Evolutionary conservation across 2,888 invertebrate genomes (phyloP), one percentile per base, ranked within the genome.

Genomic region (Metallyticus violacea): DNA sequence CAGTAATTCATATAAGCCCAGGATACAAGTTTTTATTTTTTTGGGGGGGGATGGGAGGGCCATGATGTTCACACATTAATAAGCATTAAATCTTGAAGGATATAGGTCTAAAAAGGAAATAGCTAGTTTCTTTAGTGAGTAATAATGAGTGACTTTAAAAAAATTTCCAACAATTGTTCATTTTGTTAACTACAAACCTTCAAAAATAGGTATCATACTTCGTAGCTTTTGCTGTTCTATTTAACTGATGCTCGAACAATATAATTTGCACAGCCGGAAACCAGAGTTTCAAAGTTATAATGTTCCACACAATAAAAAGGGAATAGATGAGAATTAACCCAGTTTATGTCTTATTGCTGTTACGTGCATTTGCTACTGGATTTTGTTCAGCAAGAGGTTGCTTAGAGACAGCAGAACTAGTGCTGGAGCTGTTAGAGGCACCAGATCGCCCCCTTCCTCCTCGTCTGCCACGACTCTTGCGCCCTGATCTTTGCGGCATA

Each of bases 391-490:
- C 88, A 7, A 90, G 88, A 7, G 90, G 90, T 77, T 90, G 89
- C 2, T 88, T 84, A 7, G 84, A 40, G 9, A 40, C 78, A n/a
- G 84, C 27, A 76, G 40, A 83, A 25, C 87, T 85, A 26, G 79
- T 87, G 15, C 22, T 29, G 27, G 27, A 79, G 77, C 22, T 81
- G 9, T 27, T 77, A 27, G 40, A 28, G 4, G 87, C 87, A 7
- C 89, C 89, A 5, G 89, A 89, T 29, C 92, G 91, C 30, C 93
- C 93, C 80, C 93, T 91, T 2, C 92, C 92, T 85, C 93, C 93
- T 25, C 93, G 91, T 88, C 93, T 91, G 88, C 80, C 89, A 25
- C 88, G 85, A 81, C 84, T 86, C 80, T 88, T 88, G 25, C 88
- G 88, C 1, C 90, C 91, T 26, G 90, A 90, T 87, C 91, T 91